phyloP scores from a whole-genome alignment of 2,113 vertebrate species.

The Charadrius vociferus region DNA sequence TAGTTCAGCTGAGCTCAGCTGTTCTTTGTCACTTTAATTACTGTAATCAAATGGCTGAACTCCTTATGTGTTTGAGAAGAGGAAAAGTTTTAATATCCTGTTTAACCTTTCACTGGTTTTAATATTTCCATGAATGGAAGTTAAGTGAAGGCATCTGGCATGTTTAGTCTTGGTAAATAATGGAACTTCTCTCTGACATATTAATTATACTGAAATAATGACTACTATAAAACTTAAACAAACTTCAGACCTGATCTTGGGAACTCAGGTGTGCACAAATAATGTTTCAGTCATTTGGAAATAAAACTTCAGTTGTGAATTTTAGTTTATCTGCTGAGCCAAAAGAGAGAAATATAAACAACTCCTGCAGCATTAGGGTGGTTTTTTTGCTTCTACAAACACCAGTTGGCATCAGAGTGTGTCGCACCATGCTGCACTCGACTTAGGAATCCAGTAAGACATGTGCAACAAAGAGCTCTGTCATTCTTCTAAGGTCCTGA shows the following conservation, averaged over 20 bases:
- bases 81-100: constrained; percentile 57
- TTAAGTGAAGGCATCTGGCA: neutral
- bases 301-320: neutral
- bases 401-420: neutral
- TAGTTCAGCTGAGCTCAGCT: neutral
- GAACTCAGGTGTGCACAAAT: neutral
- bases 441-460: neutral
- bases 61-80: constrained; percentile 23
- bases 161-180: neutral
- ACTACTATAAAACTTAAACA: neutral
- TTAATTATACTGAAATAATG: neutral
- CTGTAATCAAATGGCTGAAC: neutral
- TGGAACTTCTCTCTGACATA: neutral
- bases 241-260: neutral
- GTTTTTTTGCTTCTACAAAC: neutral
- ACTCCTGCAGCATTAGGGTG: neutral
- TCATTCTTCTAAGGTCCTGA: neutral
- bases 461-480: neutral
- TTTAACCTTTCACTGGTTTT: constrained; percentile 15
- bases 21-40: constrained; percentile 48
- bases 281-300: neutral
- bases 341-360: neutral
- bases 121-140: neutral
- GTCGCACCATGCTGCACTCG: rapidly evolving
- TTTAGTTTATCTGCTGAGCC: neutral